Evolutionary conservation across 2,113 vertebrate species (phyloP).

Genomic region (Centropristis striata): DNA sequence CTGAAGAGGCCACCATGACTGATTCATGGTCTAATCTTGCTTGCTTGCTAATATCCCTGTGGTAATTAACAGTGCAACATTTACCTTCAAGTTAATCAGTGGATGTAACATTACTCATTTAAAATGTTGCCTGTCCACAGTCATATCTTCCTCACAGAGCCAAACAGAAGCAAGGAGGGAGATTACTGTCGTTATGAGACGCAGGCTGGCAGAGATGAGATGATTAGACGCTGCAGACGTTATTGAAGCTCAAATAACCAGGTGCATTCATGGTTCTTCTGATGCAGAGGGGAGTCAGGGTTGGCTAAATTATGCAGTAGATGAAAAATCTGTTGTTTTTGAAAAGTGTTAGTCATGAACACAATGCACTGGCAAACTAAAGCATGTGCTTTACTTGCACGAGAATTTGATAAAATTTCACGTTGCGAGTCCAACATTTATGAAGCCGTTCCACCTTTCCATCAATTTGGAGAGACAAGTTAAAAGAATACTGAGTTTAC

Average conservation of each 20-base stretch:
- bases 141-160: conserved; percentile 30
- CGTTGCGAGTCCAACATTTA: neutral
- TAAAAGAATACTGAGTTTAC: no score
- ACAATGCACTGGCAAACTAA: neutral
- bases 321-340: conserved; percentile 3
- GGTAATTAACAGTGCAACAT: conserved; percentile 62
- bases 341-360: conserved; percentile 10
- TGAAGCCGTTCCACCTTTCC: neutral
- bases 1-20: conserved; percentile 25
- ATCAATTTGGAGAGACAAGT: neutral
- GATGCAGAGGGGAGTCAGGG: conserved; percentile 6
- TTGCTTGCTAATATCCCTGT: conserved; percentile 41
- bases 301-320: neutral
- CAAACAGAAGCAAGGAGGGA: conserved; percentile 25
- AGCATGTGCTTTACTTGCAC: neutral
- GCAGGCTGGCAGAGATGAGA: conserved; percentile 38
- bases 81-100: conserved; percentile 67
- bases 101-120: conserved; percentile 53
- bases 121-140: conserved; percentile 46
- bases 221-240: conserved; percentile 51
- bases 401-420: conserved; percentile 13
- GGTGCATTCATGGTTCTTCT: neutral
- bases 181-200: conserved; percentile 34
- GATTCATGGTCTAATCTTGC: conserved; percentile 51
- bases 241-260: conserved; percentile 48